Evolutionary conservation across 2,113 vertebrate genomes (phyloP).

Genomic region (Larimichthys polyactis): DNA sequence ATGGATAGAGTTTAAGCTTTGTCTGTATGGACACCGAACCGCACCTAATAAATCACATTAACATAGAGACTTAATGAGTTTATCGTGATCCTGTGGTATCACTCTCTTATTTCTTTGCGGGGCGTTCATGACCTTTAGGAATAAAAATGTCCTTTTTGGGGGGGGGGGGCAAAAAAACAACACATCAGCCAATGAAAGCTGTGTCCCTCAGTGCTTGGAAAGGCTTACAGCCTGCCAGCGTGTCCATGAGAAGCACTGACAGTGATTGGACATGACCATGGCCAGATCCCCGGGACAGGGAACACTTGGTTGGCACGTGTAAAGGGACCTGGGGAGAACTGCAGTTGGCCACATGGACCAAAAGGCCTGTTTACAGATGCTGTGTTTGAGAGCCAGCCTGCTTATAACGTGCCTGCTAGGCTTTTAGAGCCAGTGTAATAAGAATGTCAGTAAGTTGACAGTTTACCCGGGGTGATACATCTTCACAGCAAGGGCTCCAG

Average conservation of each 20-base stretch:
- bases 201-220: constrained; percentile 27
- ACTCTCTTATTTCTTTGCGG: background rate
- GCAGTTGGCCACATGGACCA: constrained; percentile 29
- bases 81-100: background rate
- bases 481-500: constrained; percentile 57
- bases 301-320: constrained; percentile 47
- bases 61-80: background rate
- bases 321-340: constrained; percentile 42
- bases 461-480: constrained; percentile 63
- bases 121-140: background rate
- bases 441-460: constrained; percentile 67
- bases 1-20: constrained; percentile 42
- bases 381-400: constrained; percentile 42
- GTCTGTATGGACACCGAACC: constrained; percentile 10
- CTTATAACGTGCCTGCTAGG: constrained; percentile 53
- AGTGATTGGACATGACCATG: constrained; percentile 48
- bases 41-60: constrained; percentile 26
- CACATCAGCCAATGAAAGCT: constrained; percentile 22
- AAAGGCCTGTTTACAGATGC: constrained; percentile 44
- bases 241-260: constrained; percentile 46
- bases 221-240: constrained; percentile 22
- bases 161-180: background rate
- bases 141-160: constrained; percentile 17
- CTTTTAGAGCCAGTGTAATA: constrained; percentile 57
- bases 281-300: constrained; percentile 50